Conservation (phyloP, 2,113 vertebrate genomes). For the Centrocercus urophasianus region DNA sequence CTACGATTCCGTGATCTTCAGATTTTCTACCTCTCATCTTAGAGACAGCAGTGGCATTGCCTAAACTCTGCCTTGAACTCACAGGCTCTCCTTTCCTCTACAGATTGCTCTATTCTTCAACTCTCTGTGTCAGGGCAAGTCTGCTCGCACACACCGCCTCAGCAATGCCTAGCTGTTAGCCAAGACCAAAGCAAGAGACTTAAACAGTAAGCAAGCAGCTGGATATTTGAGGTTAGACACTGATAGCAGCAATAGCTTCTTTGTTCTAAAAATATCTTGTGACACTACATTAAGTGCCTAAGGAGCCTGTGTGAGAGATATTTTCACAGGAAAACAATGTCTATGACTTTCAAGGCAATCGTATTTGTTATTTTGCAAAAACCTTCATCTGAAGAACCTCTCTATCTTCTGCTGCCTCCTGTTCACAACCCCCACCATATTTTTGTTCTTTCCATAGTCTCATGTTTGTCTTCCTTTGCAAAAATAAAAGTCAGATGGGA, state of each 20-base stretch:
- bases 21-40: not conserved
- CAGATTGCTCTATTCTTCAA: not conserved
- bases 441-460: constrained; percentile 48
- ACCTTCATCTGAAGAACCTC: not conserved
- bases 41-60: not conserved
- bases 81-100: not conserved
- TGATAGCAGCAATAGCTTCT: constrained; percentile 43
- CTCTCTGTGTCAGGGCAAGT: not conserved
- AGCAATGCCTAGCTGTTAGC: not conserved
- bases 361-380: not conserved
- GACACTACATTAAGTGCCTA: not conserved
- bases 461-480: constrained; percentile 33
- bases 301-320: not conserved
- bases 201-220: constrained; percentile 44
- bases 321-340: constrained; percentile 25
- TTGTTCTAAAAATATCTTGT: constrained; percentile 51
- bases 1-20: not conserved
- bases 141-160: not conserved
- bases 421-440: not conserved
- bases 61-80: not conserved
- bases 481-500: constrained; percentile 45
- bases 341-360: constrained; percentile 23
- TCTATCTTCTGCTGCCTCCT: constrained; percentile 4
- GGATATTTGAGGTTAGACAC: constrained; percentile 29
- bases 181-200: not conserved